Base-by-base conservation (phyloP, 2,888 invertebrate genomes). In the Schizotus pectinicornis region DNA sequence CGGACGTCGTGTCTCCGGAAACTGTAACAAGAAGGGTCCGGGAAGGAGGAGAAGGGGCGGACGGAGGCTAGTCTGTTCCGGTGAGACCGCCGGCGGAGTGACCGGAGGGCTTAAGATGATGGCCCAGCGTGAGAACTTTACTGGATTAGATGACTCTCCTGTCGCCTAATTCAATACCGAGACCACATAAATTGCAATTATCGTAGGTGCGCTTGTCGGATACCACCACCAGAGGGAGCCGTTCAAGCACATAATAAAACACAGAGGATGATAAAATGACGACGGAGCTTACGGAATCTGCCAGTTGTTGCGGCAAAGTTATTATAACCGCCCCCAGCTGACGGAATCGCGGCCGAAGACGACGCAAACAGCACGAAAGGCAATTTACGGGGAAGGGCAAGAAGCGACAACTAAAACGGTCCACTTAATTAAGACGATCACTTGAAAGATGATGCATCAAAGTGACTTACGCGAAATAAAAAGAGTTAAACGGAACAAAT, bases 71-170 rank as follows among this genome's bases (percentile, higher is more conserved):
- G 53, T 22, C 22, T 22, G 22, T 22, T 22, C 41, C 42, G 49
- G 47, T 45, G 55, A 56, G 48, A 52, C 55, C 49, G 43, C 53
- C 63, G 31, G n/a, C 46, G 56, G 59, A 62, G 59, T 63, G 65
- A 66, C 60, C 56, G 43, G 57, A 50, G 56, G 56, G 57, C 57
- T 62, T 62, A 62, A 62, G 58, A 64, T 59, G 62, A 64, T 56
- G 59, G 55, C 61, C 51, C 56, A 42, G 55, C 56, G 63, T 61
- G 55, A 49, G 41, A 42, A 55, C 56, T 63, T 63, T 55, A 22
- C 52, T 50, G 60, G 57, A 62, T 63, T 64, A 63, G 55, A 64
- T 58, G 56, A 59, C 58, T 61, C 65, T 65, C 64, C 48, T 50
- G 65, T 41, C 61, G 59, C 62, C 62, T 56, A 61, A 59, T 61